phyloP scores from a whole-genome alignment of 2,888 invertebrate species.

The Eudemis profundana region DNA sequence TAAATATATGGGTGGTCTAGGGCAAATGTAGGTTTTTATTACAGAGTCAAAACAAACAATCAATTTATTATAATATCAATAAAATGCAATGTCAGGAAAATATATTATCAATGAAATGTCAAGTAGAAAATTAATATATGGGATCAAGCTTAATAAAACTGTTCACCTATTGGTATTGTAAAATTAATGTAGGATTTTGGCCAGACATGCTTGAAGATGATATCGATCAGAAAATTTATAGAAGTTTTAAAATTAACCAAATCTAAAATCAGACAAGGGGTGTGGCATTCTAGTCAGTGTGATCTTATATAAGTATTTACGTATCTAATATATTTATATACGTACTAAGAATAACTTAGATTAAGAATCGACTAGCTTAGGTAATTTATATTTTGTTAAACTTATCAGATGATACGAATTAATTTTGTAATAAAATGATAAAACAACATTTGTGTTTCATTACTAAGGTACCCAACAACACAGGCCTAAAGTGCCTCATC shows the following conservation, averaged over 20 bases:
- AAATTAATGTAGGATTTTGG: too few species aligned
- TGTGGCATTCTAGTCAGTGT: conserved; percentile 85
- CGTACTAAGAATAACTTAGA: conserved; percentile 37
- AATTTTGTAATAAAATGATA: conserved; percentile 42
- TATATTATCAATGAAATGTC: too few species aligned
- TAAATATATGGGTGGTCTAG: too few species aligned
- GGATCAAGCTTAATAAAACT: too few species aligned
- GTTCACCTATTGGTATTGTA: too few species aligned
- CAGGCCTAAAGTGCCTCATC: too few species aligned
- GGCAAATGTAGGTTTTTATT: too few species aligned
- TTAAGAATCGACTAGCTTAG: conserved; percentile 22
- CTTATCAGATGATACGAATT: conserved; percentile 29
- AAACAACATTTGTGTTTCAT: conserved; percentile 26
- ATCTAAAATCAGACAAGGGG: conserved; percentile 76
- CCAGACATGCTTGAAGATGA: background rate
- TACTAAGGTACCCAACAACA: too few species aligned
- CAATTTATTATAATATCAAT: too few species aligned
- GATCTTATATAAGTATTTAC: conserved; percentile 61
- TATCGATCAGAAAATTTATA: conserved; percentile 37
- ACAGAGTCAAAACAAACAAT: too few species aligned
- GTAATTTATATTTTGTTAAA: conserved; percentile 20
- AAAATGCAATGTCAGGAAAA: too few species aligned
- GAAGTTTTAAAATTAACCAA: conserved; percentile 43
- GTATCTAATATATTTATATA: conserved; percentile 48
- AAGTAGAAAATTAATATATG: too few species aligned